Conservation (phyloP, 2,113 vertebrate genomes). For the Paradoxurus hermaphroditus region DNA sequence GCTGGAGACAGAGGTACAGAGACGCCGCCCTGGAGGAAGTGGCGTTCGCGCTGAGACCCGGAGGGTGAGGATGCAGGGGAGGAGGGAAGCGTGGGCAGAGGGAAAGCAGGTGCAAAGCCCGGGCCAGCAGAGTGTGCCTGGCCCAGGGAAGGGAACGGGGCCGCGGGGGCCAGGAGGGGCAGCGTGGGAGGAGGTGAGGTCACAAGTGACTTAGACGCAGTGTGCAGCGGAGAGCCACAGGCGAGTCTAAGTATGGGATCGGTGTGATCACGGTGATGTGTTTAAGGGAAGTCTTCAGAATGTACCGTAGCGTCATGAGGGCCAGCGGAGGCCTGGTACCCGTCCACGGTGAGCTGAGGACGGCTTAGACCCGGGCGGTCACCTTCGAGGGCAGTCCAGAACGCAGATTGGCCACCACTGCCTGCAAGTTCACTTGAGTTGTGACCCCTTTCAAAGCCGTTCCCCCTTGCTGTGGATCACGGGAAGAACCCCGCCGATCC, state of each 20-base stretch:
- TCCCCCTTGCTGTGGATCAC: background rate
- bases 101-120: background rate
- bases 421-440: background rate
- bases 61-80: background rate
- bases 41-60: background rate
- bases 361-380: background rate
- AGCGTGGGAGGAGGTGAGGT: background rate
- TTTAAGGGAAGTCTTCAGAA: background rate
- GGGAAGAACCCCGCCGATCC: background rate
- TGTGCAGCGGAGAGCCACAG: background rate
- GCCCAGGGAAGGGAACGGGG: background rate
- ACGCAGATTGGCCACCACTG: background rate
- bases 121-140: background rate
- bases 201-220: background rate
- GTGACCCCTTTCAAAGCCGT: background rate
- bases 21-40: background rate
- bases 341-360: background rate
- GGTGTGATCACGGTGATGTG: background rate
- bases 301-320: rapidly evolving
- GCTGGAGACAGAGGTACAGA: background rate
- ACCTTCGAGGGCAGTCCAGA: background rate
- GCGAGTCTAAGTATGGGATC: too few species aligned
- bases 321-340: background rate
- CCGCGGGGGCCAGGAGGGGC: too few species aligned
- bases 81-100: background rate